Percentiles rank a stretch among this genome's conserved stretches.
These are phyloP conservation scores for Motacilla alba DNA, from an alignment of 2,113 vertebrate species.

Conservation along the genomic window DNA sequence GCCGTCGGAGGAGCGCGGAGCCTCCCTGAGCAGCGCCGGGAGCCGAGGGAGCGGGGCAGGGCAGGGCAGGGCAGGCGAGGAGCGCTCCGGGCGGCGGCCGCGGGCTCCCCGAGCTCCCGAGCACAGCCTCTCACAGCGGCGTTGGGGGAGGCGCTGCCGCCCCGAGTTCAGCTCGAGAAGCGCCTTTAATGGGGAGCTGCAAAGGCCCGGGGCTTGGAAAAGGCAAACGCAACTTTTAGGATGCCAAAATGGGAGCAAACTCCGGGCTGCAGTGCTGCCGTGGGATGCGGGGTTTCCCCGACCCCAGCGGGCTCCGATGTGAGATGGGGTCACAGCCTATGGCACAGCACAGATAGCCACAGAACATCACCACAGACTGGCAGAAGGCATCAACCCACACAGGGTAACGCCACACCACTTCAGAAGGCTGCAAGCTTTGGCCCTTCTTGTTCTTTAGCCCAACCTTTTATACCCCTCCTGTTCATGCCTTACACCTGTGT, in stretches of 20 bases:
- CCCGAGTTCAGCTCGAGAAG: rapidly evolving
- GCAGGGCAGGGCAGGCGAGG: no score
- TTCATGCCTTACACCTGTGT: no score
- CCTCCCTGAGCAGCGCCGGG: rapidly evolving
- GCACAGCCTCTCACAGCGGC: not conserved
- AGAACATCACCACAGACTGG: no score
- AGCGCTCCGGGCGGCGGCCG: constrained; percentile 60
- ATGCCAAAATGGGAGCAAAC: not conserved
- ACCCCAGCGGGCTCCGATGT: rapidly evolving
- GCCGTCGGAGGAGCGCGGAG: not conserved
- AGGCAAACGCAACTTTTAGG: not conserved
- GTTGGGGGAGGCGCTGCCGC: not conserved
- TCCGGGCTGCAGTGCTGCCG: not conserved
- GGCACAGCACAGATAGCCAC: no score
- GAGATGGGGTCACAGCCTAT: not conserved
- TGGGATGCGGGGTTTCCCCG: not conserved
- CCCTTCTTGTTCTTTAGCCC: not conserved
- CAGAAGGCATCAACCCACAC: not conserved
- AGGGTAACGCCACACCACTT: no score
- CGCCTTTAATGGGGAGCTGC: not conserved
- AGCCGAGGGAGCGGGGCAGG: rapidly evolving
- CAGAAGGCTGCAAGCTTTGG: no score
- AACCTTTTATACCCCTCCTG: not conserved
- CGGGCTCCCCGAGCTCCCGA: constrained; percentile 23
- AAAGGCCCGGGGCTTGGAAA: not conserved